Conservation (phyloP, 2,797 vertebrate genomes). For the Eulemur albifrons region DNA sequence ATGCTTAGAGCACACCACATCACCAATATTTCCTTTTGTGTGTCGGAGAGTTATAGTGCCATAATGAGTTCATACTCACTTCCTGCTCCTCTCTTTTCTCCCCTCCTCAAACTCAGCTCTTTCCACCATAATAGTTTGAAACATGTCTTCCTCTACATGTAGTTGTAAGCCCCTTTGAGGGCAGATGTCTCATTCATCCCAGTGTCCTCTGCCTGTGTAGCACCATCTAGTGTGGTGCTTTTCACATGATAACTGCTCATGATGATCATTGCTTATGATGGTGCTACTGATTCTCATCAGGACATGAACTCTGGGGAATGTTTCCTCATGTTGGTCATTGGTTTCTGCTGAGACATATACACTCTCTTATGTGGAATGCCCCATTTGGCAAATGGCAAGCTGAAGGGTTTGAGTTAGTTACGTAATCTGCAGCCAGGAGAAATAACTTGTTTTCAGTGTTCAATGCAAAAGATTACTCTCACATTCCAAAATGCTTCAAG, state of each 20-base stretch:
- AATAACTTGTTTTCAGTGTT: not conserved
- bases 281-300: not conserved
- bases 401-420: not conserved
- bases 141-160: not conserved
- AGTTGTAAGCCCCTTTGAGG: not conserved
- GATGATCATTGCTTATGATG: not conserved
- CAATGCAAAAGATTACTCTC: not conserved
- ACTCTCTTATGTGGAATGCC: not conserved
- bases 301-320: not conserved
- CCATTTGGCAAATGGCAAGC: not conserved
- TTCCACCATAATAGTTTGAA: not conserved
- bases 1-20: not conserved
- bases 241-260: not conserved
- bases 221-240: not conserved
- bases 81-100: not conserved
- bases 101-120: not conserved
- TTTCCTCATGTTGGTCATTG: not conserved
- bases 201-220: not conserved
- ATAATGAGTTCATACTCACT: not conserved
- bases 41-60: not conserved
- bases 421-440: not conserved
- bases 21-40: not conserved
- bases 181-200: not conserved
- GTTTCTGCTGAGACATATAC: not conserved
- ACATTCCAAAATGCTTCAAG: slow-evolving; percentile 29